Evolutionary conservation across 2,797 vertebrate species (phyloP), one percentile per base, ranked within the genome.

Genomic region (Glossophaga mutica): DNA sequence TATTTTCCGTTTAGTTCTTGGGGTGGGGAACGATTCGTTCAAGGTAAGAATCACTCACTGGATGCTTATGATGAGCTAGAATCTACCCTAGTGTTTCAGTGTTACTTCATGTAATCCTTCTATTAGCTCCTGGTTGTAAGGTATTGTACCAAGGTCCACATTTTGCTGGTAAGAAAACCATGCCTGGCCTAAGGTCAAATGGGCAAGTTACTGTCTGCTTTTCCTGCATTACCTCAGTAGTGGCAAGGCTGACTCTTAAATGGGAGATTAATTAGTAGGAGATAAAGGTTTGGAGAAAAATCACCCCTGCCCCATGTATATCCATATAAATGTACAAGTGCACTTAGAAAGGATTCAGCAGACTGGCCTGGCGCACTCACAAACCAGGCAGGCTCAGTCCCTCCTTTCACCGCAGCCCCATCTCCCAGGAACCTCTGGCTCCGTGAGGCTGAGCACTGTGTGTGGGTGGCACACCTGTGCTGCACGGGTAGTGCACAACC

Each of bases 401-500:
- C 4, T 34, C 26, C 57, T 26, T 24, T 39, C 18, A 9, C 29
- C 2, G 1, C 11, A 34, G 11, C 55, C 37, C 32, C 5, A 7
- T 6, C 14, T 81, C 5, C 9, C 37, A 26, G 34, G 50, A 59
- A 5, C 24, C 76, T 11, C 29, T 2, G 24, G 42, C 50, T 26
- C 34, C 37, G 42, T 22, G 22, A 15, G 21, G 42, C 18, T 50
- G 48, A 42, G 57, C 26, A 11, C 37, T 19, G 12, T 68, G 0
- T 2, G 5, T 10, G 22, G 44, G 6, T 11, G 18, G 1, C 16
- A 18, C 4, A 0, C 50, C 22, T 11, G 44, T n/a, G 32, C 48
- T 52, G 37, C n/a, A 34, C 22, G 6, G 15, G 26, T 10, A 0
- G 9, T 6, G 4, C 15, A 14, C 9, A 4, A 1, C 78, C 3